Evolutionary conservation across 23 tunicate species (phyloP), one percentile per base, ranked within the genome.

Genomic region (Styela clava): DNA sequence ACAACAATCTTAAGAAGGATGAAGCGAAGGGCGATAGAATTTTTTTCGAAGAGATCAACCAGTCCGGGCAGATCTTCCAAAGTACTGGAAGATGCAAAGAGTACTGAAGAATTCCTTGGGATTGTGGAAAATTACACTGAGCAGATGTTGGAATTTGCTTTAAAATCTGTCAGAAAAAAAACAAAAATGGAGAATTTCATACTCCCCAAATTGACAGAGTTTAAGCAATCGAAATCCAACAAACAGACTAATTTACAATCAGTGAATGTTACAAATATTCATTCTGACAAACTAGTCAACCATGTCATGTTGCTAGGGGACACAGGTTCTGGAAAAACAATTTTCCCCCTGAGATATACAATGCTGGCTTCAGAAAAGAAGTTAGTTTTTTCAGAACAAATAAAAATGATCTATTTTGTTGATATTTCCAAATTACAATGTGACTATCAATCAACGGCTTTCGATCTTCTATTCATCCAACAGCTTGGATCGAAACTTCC

Each of bases 401-500:
- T 67, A 1, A 29, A 67, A 67, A 27, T 67, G 32, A 24, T 67
- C 23, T 29, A 67, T 29, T 18, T 67, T 29, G 2, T 67, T 29
- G 32, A 67, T 1, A 24, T 67, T 67, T 67, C 71, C 21, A 67
- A 18, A 24, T 29, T 67, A 16, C 21, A 67, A 16, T 19, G 23
- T 16, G 2, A 67, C 16, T 25, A 22, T 16, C 21, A 27, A 25
- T 67, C 71, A 27, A 67, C 71, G 19, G 71, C 71, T 27, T 67
- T 67, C 22, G 71, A 67, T 67, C 71, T 67, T 27, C 71, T 67
- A 18, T 67, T 67, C 23, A 16, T 29, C 16, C 71, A 67, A 67
- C 71, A 67, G 22, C 31, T 67, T 16, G 71, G 71, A 16, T 67
- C 71, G 16, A 44, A 7, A 44, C 71, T 67, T 67, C 31, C 71